Evolutionary conservation across 2,888 invertebrate species (phyloP), one percentile per base, ranked within the genome.

Genomic region (Nomada ruficornis): DNA sequence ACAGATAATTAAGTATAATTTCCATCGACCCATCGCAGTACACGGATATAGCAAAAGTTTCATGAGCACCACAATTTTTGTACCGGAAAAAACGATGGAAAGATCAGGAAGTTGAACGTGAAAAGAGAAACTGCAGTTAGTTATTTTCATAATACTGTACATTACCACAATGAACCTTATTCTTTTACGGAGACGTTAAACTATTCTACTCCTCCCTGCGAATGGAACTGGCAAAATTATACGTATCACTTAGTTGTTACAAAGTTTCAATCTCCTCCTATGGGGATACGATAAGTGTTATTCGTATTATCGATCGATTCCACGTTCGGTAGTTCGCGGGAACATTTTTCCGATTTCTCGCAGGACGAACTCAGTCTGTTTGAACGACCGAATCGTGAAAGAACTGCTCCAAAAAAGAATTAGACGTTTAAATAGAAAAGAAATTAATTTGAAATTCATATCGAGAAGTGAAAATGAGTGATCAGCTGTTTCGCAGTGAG

Each of bases 211-310:
- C 42, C 20, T 47, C 15, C 4, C 26, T 9, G 18, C 0, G 29
- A 36, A 29, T 13, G 18, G 13, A 20, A 10, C 20, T 44, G 7
- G 20, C 13, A 42, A 62, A 78, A 23, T 62, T 50, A 9, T 23
- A 47, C 20, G 52, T 36, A 54, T 52, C n/a, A 70, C 47, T 47
- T 70, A 52, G 2, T 36, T 15, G 11, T 50, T 2, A 9, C n/a
- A n/a, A 80, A 80, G 54, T 80, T 78, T 36, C 54, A 60, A 42
- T 63, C 15, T 44, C 50, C 81, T 29, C 55, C 81, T 15, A 36
- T 23, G 9, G n/a, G 15, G 10, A 54, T 36, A 29, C 18, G 13
- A 18, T 68, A 67, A 81, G 50, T 81, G 36, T 63, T 18, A 80
- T 20, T 64, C 54, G 42, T 9, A 2, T 44, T 20, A 42, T 20